Evolutionary conservation across 2,113 vertebrate genomes (phyloP), one percentile per base, ranked within the genome.

Genomic region (Anguilla japonica): DNA sequence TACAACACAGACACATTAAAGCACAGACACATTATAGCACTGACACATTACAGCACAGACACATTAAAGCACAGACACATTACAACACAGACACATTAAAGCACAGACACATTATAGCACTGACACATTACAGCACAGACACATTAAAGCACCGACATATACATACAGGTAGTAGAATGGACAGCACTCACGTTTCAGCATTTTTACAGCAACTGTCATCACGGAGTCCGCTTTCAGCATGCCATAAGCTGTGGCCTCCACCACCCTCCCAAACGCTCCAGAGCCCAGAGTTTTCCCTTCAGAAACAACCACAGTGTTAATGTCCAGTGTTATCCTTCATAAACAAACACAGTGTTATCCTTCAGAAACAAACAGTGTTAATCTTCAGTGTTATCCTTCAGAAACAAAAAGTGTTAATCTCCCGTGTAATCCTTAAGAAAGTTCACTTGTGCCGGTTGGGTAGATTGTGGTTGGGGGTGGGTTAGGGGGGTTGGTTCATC

Each of bases 131-230:
- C 41, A 50, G 20, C 22, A 71, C 14, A 22, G 0, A 41, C 7
- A 22, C 18, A 78, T 3, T 9, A 4, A 16, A 20, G 43, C n/a
- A 15, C 41, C n/a, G 20, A 75, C 13, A 14, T 53, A 14, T 53
- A 67, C 0, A 67, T 67, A 40, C 39, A 43, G 83, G n/a, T n/a
- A 41, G 15, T 46, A 41, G 6, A 3, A 56, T 34, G 16, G 26
- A 91, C 71, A 29, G 71, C 26, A 29, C 98, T 97, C 96, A 99
- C 98, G 96, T 92, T 99, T 99, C 41, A 99, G 93, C 98, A 99
- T 99, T 95, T 99, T 99, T 81, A 99, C 98, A 5, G 98, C 98
- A n/a, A 99, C 98, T 0, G 97, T 99, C 95, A 98, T 96, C 83
- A 97, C 96, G 0, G 97, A 97, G 87, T 99, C 98, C 0, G 97